Conservation (phyloP, 2,113 vertebrate genomes). For the Oxygymnocypris stewartii region DNA sequence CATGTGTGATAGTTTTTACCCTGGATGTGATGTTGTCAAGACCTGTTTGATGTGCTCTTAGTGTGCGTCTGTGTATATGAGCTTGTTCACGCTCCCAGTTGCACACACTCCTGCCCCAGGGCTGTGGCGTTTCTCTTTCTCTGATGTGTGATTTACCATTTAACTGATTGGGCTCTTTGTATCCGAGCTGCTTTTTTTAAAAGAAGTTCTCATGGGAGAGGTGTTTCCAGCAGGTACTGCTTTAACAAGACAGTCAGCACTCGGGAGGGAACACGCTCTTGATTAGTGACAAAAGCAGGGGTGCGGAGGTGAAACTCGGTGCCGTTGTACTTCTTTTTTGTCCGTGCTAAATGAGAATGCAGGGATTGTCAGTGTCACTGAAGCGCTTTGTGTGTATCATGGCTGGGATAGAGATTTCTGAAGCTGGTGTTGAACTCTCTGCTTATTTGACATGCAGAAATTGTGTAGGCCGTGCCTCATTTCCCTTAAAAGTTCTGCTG, state of each 20-base stretch:
- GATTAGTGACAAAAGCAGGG: conserved; percentile 38
- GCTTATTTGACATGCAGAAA: neutral
- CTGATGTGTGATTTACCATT: conserved; percentile 58
- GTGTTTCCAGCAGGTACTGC: conserved; percentile 36
- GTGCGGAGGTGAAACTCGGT: neutral
- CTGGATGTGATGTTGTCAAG: neutral
- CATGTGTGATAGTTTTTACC: neutral
- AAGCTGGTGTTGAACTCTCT: neutral
- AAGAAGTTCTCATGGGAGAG: conserved; percentile 41
- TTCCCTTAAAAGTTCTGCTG: neutral
- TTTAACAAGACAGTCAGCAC: conserved; percentile 36
- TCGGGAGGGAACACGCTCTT: neutral
- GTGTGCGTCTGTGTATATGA: neutral
- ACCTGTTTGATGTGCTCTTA: neutral
- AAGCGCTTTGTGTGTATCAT: neutral
- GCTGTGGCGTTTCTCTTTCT: conserved; percentile 38
- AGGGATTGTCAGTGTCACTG: neutral
- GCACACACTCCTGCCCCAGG: conserved; percentile 18
- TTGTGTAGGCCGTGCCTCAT: neutral
- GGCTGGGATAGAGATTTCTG: neutral
- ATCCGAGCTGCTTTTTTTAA: conserved; percentile 50
- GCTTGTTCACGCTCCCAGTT: conserved; percentile 9
- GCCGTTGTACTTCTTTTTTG: neutral
- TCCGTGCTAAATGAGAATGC: neutral
- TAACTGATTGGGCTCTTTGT: conserved; percentile 67